Base-by-base conservation (phyloP, 2,797 vertebrate genomes). In the Sciurus carolinensis region DNA sequence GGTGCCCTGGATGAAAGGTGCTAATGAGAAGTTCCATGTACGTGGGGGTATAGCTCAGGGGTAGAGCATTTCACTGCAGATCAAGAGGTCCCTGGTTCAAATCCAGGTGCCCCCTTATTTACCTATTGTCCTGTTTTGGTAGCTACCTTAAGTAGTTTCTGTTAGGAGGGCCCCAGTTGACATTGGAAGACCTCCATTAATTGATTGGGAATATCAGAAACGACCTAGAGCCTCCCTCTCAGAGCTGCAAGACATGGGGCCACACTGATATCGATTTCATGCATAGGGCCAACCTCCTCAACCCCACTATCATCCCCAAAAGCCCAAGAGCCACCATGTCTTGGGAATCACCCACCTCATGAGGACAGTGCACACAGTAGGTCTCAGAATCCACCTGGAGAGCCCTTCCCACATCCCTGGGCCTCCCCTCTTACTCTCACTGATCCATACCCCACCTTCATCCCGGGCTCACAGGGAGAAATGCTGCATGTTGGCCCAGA, bases 1-100 rank as follows among this genome's bases (percentile, higher is more conserved):
- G 44, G 44, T 47, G 44, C 44, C 9, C 44, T 47, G 44, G 44
- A 47, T 47, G 44, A 47, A 47, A 47, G 44, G 44, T 47, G 44
- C 44, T 47, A 47, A 47, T 47, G 44, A 47, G 44, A 47, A 5
- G 7, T 47, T 47, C 9, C 7, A 47, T 47, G 44, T 47, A 47
- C 0, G 44, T 47, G 42, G 64, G 69, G 72, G 62, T 30, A 15
- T 69, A 90, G 88, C 59, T 77, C 36, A 66, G 85, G 98, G 96
- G 97, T 97, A 98, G 97, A 98, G 98, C 96, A 96, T 98, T 97
- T 98, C 96, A 98, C 44, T 98, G 97, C 97, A 98, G 97, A 97
- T 98, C 97, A 98, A 98, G 97, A 98, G 98, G 98, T 98, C 97
- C 97, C 97, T 79, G 95, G 97, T 98, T 98, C 97, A 97, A 98